Conservation (phyloP, 92 coral and sea anemone genomes). For the Umimayanthus chanpuru region DNA sequence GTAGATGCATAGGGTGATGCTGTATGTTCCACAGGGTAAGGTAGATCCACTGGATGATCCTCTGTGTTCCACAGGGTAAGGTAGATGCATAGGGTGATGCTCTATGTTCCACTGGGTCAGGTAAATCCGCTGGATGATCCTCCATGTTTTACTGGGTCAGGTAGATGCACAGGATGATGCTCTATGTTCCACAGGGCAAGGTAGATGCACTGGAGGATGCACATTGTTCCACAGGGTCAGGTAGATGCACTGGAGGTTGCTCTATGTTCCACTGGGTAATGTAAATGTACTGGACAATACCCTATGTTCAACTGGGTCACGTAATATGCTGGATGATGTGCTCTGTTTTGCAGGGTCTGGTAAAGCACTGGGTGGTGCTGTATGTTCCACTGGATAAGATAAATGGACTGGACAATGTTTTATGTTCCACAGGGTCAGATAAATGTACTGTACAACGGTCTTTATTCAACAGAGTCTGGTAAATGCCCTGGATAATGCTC, state of each 20-base stretch:
- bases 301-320: too few relatives aligned
- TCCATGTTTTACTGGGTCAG: background rate
- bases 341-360: too few relatives aligned
- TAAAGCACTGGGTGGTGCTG: too few relatives aligned
- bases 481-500: too few relatives aligned
- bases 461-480: too few relatives aligned
- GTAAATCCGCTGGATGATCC: too few relatives aligned
- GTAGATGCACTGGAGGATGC: background rate
- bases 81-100: background rate
- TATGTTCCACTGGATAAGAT: too few relatives aligned
- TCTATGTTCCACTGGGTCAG: background rate
- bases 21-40: background rate
- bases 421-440: too few relatives aligned
- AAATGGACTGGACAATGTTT: too few relatives aligned
- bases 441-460: too few relatives aligned
- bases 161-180: background rate
- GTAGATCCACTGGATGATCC: too few relatives aligned
- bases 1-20: background rate
- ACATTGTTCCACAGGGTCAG: background rate
- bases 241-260: background rate
- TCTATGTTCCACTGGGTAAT: background rate
- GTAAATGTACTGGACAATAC: background rate
- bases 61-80: background rate
- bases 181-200: background rate
- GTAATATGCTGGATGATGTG: too few relatives aligned